phyloP scores from a whole-genome alignment of 2,888 invertebrate species.

The Eutolmus rufibarbis region DNA sequence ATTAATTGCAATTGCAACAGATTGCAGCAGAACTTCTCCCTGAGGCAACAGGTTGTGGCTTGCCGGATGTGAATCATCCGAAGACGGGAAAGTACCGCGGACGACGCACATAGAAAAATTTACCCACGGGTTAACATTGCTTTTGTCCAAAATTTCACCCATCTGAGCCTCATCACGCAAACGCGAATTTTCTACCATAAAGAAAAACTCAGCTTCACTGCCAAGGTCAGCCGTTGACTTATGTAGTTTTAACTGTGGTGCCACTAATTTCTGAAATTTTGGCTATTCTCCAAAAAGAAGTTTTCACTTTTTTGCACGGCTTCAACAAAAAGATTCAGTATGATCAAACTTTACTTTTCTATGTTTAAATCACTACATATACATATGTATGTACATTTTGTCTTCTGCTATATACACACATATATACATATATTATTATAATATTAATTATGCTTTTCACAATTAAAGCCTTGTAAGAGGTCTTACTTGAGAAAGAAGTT shows the following conservation, averaged over 20 bases:
- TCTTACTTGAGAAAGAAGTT: neutral
- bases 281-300: neutral
- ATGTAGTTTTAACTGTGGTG: neutral
- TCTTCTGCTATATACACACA: no score
- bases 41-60: neutral
- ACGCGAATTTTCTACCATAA: neutral
- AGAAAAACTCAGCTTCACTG: neutral
- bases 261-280: neutral
- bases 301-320: neutral
- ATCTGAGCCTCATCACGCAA: neutral
- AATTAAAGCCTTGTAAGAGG: neutral
- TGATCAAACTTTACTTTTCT: neutral
- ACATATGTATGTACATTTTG: no score
- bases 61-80: neutral
- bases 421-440: no score
- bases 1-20: slow-evolving; percentile 9
- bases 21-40: neutral
- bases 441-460: neutral
- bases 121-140: neutral
- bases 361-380: neutral
- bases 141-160: neutral
- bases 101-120: neutral
- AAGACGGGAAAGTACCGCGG: neutral
- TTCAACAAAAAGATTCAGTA: neutral
- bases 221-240: slow-evolving; percentile 19